These are phyloP conservation scores for Dinocampus coccinellae DNA, from an alignment of 2,888 invertebrate species.

Conservation along the genomic window DNA sequence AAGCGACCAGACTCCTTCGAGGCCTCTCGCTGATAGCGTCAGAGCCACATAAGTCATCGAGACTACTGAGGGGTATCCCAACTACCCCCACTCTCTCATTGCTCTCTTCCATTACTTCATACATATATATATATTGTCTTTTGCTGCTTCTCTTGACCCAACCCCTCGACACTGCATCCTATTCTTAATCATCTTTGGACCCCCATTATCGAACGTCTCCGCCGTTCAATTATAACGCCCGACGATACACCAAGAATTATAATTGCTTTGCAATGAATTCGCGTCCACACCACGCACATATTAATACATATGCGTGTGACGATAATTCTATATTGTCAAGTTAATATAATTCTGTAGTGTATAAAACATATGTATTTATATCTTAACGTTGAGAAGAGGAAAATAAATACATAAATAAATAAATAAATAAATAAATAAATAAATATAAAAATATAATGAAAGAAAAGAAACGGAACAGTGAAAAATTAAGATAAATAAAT, in stretches of 20 bases:
- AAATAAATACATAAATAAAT: not conserved
- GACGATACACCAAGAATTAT: conserved; percentile 62
- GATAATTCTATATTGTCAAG: not conserved
- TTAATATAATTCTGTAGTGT: not conserved
- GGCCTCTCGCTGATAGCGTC: conserved; percentile 67
- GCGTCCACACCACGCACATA: not conserved
- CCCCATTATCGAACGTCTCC: conserved; percentile 63
- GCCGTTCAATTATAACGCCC: conserved; percentile 65
- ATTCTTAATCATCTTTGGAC: conserved; percentile 67
- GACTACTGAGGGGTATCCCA: conserved; percentile 63
- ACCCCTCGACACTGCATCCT: conserved; percentile 47
- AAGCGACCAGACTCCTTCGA: conserved; percentile 64
- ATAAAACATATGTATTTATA: not conserved
- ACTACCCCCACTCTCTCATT: conserved; percentile 41
- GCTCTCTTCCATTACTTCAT: conserved; percentile 30
- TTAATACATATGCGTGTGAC: not conserved
- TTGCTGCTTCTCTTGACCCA: conserved; percentile 29
- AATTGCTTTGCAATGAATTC: conserved; percentile 57
- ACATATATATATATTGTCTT: conserved; percentile 13
- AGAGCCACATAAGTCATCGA: conserved; percentile 69
- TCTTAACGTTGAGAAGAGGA: no score
- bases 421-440: not conserved
- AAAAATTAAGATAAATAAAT: no score
- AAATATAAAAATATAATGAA: not conserved
- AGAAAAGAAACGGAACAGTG: no score